Percentiles rank a stretch among this genome's conserved stretches.
Conservation (phyloP, 1,140 invertebrate species). For the Luehdorfia chinensis region DNA sequence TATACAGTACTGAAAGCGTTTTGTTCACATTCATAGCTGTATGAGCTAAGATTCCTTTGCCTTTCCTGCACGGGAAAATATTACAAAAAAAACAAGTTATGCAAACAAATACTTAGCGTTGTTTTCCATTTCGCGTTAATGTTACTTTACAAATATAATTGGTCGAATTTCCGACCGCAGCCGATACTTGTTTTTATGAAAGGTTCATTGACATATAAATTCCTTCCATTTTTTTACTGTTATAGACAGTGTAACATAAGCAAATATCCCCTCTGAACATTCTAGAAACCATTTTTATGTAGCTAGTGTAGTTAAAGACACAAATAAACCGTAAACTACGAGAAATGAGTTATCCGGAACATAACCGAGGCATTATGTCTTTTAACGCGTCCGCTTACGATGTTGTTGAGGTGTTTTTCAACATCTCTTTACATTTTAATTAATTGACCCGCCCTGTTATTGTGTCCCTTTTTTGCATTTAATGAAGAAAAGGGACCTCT, state of each 20-base stretch:
- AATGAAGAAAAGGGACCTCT: background rate
- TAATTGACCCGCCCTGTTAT: conserved; percentile 9
- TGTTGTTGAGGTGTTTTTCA: conserved; percentile 11
- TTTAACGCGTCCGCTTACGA: conserved; percentile 20
- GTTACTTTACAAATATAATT: too few species aligned
- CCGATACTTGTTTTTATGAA: too few species aligned
- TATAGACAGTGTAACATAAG: too few species aligned
- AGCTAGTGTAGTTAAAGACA: conserved; percentile 4
- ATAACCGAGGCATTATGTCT: conserved; percentile 17
- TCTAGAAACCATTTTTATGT: conserved; percentile 6
- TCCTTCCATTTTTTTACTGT: too few species aligned
- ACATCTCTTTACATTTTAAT: conserved; percentile 13
- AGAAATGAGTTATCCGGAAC: conserved; percentile 18
- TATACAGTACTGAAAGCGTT: too few species aligned
- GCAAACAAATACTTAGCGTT: too few species aligned
- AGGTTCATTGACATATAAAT: conserved; percentile 10
- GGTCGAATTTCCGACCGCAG: too few species aligned
- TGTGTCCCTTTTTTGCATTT: conserved; percentile 10
- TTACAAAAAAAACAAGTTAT: too few species aligned
- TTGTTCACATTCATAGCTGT: too few species aligned
- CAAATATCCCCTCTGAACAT: background rate
- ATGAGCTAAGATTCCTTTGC: too few species aligned
- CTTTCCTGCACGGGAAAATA: too few species aligned
- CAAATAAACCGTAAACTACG: conserved; percentile 6
- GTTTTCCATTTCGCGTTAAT: too few species aligned